Evolutionary conservation across 2,888 invertebrate genomes (phyloP).

Genomic region (Molorchus minor): DNA sequence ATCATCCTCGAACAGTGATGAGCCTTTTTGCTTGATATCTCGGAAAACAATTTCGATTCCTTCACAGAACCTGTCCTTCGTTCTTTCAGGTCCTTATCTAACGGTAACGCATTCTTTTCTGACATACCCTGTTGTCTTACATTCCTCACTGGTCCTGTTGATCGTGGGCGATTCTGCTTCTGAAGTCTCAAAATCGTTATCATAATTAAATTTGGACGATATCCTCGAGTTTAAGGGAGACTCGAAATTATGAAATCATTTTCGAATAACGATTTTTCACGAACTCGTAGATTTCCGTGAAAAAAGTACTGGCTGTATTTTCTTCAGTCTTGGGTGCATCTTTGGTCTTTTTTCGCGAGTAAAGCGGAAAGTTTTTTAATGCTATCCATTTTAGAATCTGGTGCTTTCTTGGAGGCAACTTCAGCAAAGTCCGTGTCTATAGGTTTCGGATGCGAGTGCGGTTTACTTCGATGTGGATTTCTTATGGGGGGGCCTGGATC

Average conservation of each 20-base stretch:
- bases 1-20: slow-evolving; percentile 68
- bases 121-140: slow-evolving; percentile 45
- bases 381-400: slow-evolving; percentile 44
- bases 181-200: slow-evolving; percentile 57
- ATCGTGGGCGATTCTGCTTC: slow-evolving; percentile 53
- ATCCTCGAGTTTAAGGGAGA: slow-evolving; percentile 40
- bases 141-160: slow-evolving; percentile 34
- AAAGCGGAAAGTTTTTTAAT: slow-evolving; percentile 53
- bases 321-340: slow-evolving; percentile 55
- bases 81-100: slow-evolving; percentile 39
- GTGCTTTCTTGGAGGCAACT: slow-evolving; percentile 44
- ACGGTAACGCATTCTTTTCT: slow-evolving; percentile 34
- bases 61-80: slow-evolving; percentile 34
- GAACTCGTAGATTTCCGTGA: slow-evolving; percentile 59
- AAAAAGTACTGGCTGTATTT: slow-evolving; percentile 50
- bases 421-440: slow-evolving; percentile 72
- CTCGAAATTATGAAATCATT: slow-evolving; percentile 72
- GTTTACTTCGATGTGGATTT: slow-evolving; percentile 50
- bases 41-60: slow-evolving; percentile 43
- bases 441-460: slow-evolving; percentile 49
- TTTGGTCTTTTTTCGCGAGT: slow-evolving; percentile 55
- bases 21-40: slow-evolving; percentile 49
- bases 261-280: slow-evolving; percentile 66
- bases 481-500: slow-evolving; percentile 49
- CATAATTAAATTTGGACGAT: slow-evolving; percentile 51